These are phyloP conservation scores for Lophura nycthemera DNA, from an alignment of 2,113 vertebrate genomes.

Conservation along the genomic window DNA sequence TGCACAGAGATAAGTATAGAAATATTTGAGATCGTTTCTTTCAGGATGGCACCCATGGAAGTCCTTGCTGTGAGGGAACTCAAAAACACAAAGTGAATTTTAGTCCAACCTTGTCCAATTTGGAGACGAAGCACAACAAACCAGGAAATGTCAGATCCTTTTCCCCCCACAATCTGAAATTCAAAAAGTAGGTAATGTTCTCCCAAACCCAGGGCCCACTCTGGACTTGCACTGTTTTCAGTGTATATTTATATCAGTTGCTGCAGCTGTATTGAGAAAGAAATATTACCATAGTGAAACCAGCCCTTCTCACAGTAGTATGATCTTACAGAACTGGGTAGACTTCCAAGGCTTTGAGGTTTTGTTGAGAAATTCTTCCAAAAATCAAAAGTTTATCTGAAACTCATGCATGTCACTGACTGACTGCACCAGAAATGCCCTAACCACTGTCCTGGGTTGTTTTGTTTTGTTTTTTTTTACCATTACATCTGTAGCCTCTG, in stretches of 20 bases:
- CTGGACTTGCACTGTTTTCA: neutral
- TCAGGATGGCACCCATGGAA: neutral
- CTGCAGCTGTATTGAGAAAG: neutral
- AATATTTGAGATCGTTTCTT: fast-evolving
- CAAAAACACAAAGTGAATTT: neutral
- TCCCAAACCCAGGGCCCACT: no score
- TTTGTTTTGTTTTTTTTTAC: neutral
- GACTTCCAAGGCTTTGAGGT: neutral
- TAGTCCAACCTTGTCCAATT: neutral
- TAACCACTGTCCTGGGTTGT: no score
- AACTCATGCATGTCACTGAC: neutral
- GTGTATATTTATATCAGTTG: neutral
- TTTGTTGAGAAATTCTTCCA: neutral
- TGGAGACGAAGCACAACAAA: neutral
- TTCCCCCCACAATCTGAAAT: neutral
- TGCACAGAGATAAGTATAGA: fast-evolving
- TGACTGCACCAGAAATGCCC: neutral
- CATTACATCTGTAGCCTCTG: neutral
- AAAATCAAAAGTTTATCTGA: neutral
- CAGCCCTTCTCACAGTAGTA: neutral
- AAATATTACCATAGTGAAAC: neutral
- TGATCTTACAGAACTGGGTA: neutral
- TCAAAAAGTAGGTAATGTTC: neutral
- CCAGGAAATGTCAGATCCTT: neutral
- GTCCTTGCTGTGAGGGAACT: neutral